phyloP scores from a whole-genome alignment of 2,113 vertebrate genomes.

The Sitta europaea region DNA sequence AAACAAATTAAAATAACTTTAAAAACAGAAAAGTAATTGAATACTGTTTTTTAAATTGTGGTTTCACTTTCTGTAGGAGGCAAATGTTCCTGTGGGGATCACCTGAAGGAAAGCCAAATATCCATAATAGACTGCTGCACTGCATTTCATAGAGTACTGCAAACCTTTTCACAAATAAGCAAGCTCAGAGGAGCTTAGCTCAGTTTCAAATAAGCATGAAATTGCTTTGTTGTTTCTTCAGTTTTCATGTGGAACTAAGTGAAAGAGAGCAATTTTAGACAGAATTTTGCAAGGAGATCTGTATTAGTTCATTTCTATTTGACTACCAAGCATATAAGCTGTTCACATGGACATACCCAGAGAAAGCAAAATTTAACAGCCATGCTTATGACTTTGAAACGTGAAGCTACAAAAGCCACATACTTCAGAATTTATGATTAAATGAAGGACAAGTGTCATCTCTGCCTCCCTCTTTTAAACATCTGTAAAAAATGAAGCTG shows the following conservation, averaged over 20 bases:
- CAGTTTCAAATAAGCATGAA: neutral
- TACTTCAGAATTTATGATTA: neutral
- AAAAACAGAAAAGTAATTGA: neutral
- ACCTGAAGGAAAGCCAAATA: conserved; percentile 13
- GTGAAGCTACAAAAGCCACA: neutral
- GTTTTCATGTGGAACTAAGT: neutral
- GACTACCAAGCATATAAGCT: neutral
- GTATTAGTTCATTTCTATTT: neutral
- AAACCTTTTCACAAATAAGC: neutral
- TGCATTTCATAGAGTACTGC: neutral
- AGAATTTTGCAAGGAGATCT: neutral
- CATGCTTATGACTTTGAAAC: neutral
- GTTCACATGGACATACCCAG: neutral
- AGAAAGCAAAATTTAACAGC: neutral
- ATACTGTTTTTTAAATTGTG: neutral
- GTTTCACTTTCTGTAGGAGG: conserved; percentile 7
- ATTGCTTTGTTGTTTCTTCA: neutral
- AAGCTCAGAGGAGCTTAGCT: neutral
- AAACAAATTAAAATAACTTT: neutral
- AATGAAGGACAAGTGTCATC: neutral
- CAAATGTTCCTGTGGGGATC: neutral
- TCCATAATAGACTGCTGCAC: neutral
- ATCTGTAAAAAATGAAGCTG: neutral
- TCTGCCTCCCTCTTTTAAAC: neutral
- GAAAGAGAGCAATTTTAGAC: neutral